A percentile compares a stretch with the other conserved stretches of the same genome.
Evolutionary conservation across 2,113 vertebrate genomes (phyloP).

Genomic region (Salvelinus alpinus): DNA sequence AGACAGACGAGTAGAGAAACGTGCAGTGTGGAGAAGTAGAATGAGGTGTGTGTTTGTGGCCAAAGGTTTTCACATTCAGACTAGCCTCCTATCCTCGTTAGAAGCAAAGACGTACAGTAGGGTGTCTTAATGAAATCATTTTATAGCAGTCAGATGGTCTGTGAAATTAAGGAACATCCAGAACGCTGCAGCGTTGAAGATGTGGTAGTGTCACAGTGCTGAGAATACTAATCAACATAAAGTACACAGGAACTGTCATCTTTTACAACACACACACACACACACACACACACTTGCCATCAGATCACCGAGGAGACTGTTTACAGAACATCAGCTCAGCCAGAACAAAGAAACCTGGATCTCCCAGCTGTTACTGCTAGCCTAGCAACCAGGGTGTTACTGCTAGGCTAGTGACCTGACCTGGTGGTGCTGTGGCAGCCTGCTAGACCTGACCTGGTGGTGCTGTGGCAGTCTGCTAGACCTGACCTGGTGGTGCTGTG

Average conservation of each 20-base stretch:
- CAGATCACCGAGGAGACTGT: neutral
- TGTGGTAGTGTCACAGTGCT: neutral
- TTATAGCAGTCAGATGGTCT: neutral
- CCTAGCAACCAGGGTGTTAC: too few species aligned
- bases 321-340: neutral
- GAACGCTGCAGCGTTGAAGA: neutral
- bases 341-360: too few species aligned
- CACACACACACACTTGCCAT: neutral
- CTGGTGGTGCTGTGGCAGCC: too few species aligned
- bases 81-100: neutral
- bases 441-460: too few species aligned
- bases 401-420: too few species aligned
- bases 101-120: neutral
- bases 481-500: too few species aligned
- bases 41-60: neutral
- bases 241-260: neutral
- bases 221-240: neutral
- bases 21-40: neutral
- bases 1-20: neutral
- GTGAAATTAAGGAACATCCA: neutral
- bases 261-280: neutral
- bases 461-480: too few species aligned
- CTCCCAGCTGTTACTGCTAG: neutral
- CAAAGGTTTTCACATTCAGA: neutral
- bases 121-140: neutral